These are phyloP conservation scores for Sternarchorhynchus goeldii DNA, from an alignment of 2,797 vertebrate species.

Conservation along the genomic window DNA sequence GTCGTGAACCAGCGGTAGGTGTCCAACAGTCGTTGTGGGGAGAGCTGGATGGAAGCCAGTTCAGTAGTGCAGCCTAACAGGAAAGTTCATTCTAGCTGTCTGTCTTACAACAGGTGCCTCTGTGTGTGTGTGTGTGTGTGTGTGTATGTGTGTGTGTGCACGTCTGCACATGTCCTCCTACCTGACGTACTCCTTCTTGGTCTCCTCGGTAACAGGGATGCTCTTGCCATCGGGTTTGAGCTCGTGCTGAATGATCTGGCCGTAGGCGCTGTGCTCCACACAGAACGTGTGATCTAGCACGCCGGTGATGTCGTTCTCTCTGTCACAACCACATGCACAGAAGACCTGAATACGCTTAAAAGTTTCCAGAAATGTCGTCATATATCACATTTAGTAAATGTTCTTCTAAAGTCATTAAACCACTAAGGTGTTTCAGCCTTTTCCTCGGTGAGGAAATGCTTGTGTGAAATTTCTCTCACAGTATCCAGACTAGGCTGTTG, in stretches of 20 bases:
- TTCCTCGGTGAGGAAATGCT: neutral
- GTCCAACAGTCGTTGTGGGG: too few species aligned
- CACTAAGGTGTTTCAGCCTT: too few species aligned
- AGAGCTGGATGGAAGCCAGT: too few species aligned
- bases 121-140: too few species aligned
- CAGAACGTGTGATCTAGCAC: slow-evolving; percentile 98
- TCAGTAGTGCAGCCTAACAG: too few species aligned
- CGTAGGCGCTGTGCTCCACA: slow-evolving; percentile 95
- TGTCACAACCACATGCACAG: slow-evolving; percentile 48
- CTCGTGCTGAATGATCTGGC: slow-evolving; percentile 97
- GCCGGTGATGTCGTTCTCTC: slow-evolving; percentile 94
- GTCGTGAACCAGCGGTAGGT: too few species aligned
- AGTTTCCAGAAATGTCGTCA: too few species aligned
- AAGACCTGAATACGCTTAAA: too few species aligned
- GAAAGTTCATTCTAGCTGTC: too few species aligned
- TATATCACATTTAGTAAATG: too few species aligned
- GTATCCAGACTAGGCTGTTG: slow-evolving; percentile 98
- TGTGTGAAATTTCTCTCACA: slow-evolving; percentile 76
- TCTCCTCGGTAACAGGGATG: slow-evolving; percentile 84
- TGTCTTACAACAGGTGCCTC: too few species aligned
- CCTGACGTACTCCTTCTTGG: slow-evolving; percentile 88
- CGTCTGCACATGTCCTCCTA: slow-evolving; percentile 45
- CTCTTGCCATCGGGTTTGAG: slow-evolving; percentile 95
- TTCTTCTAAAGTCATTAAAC: too few species aligned
- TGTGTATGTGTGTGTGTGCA: neutral